These are phyloP conservation scores for Sebastes fasciatus DNA, from an alignment of 2,113 vertebrate species.

Conservation along the genomic window DNA sequence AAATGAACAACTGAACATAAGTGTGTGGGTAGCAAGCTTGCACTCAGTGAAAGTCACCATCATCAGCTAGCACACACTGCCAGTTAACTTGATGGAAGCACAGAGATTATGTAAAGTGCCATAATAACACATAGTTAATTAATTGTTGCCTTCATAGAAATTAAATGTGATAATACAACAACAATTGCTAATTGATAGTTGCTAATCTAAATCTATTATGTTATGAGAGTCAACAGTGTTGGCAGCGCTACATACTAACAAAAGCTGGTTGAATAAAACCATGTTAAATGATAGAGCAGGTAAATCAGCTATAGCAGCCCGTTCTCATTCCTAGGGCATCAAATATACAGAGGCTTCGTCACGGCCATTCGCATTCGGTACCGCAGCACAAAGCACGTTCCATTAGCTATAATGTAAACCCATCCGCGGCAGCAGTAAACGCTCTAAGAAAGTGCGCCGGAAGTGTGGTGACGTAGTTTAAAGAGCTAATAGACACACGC, in stretches of 20 bases:
- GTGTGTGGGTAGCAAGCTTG: constrained; percentile 41
- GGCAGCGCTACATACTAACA: neutral
- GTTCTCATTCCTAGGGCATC: too few relatives aligned
- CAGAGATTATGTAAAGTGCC: constrained; percentile 18
- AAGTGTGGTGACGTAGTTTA: too few relatives aligned
- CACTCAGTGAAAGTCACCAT: constrained; percentile 48
- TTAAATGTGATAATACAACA: neutral
- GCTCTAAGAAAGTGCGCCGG: too few relatives aligned
- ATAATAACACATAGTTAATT: constrained; percentile 7
- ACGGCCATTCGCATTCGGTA: too few relatives aligned
- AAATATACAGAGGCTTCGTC: too few relatives aligned
- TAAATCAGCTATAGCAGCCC: too few relatives aligned
- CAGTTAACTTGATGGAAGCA: constrained; percentile 20
- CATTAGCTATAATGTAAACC: too few relatives aligned
- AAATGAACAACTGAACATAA: constrained; percentile 49
- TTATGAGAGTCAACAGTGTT: neutral
- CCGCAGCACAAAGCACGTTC: too few relatives aligned
- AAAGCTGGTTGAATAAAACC: neutral
- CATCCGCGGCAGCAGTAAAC: too few relatives aligned
- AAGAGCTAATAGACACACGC: too few relatives aligned
- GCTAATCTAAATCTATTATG: neutral
- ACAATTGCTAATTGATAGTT: constrained; percentile 2
- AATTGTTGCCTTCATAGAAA: neutral
- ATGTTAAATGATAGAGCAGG: too few relatives aligned
- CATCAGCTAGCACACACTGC: constrained; percentile 17